phyloP scores from a whole-genome alignment of 2,888 invertebrate genomes.

The Zele albiditarsus region DNA sequence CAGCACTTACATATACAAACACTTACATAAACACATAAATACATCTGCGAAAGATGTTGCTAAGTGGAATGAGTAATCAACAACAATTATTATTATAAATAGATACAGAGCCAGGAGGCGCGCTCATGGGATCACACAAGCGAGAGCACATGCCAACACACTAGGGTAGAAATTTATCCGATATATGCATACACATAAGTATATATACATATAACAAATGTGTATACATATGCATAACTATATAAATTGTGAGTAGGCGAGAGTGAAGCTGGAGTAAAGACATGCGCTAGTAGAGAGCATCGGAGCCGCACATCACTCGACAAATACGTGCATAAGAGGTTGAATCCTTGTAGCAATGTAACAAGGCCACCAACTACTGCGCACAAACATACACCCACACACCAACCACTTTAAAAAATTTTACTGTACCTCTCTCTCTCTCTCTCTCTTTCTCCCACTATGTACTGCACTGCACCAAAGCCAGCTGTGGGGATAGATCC shows the following conservation, averaged over 20 bases:
- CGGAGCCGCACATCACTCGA: conserved; percentile 11
- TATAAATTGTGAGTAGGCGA: not conserved
- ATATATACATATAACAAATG: not conserved
- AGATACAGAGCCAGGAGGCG: conserved; percentile 9
- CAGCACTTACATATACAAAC: not conserved
- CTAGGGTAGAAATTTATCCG: not conserved
- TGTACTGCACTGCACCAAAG: conserved; percentile 53
- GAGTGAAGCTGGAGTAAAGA: not conserved
- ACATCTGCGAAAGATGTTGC: not conserved
- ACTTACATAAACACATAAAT: not conserved
- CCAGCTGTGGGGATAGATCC: conserved; percentile 22
- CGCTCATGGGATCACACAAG: not conserved
- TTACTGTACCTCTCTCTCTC: conserved; percentile 26
- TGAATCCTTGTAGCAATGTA: conserved; percentile 21
- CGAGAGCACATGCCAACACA: conserved; percentile 1
- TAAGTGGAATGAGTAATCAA: not conserved
- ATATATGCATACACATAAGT: not conserved
- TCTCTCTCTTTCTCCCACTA: not conserved
- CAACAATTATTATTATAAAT: conserved; percentile 20
- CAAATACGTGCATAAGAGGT: conserved; percentile 32
- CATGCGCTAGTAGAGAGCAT: conserved; percentile 24
- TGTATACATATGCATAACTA: not conserved
- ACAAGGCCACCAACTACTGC: conserved; percentile 37
- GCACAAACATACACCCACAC: conserved; percentile 17
- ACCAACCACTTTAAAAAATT: conserved; percentile 49